Evolutionary conservation across 2,113 vertebrate genomes (phyloP).

Genomic region (Macquaria australasica): DNA sequence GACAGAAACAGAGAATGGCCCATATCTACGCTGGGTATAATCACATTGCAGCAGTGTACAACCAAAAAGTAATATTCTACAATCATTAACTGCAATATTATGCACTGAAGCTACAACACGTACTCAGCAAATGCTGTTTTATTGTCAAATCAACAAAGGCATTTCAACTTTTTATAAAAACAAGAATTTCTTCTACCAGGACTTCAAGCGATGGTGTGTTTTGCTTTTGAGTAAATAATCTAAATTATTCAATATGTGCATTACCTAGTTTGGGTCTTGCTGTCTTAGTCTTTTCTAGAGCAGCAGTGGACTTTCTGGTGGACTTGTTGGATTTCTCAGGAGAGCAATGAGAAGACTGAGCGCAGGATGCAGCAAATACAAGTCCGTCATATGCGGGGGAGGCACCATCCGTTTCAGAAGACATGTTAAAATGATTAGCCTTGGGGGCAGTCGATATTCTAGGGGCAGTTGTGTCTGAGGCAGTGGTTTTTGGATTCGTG

Average conservation of each 20-base stretch:
- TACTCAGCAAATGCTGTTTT: conserved; percentile 3
- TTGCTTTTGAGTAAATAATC: not conserved
- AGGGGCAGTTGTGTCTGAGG: conserved; percentile 43
- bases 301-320: conserved; percentile 2
- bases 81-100: not conserved
- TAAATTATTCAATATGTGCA: not conserved
- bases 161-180: not conserved
- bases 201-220: not conserved
- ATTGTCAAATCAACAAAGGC: not conserved
- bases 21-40: conserved; percentile 19
- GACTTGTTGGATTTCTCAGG: conserved; percentile 31
- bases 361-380: conserved; percentile 13
- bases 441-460: conserved; percentile 15
- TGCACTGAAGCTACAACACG: not conserved
- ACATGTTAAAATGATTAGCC: not conserved
- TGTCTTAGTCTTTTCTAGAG: conserved; percentile 26
- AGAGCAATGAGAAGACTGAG: conserved; percentile 27
- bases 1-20: not conserved
- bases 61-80: conserved; percentile 25
- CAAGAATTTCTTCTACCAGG: not conserved
- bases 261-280: conserved; percentile 66
- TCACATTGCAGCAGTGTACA: conserved; percentile 14
- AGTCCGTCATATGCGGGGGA: not conserved
- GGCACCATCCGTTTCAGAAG: conserved; percentile 38
- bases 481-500: conserved; percentile 51